Conservation (phyloP, 2,888 invertebrate species). For the Epicampocera succincta region DNA sequence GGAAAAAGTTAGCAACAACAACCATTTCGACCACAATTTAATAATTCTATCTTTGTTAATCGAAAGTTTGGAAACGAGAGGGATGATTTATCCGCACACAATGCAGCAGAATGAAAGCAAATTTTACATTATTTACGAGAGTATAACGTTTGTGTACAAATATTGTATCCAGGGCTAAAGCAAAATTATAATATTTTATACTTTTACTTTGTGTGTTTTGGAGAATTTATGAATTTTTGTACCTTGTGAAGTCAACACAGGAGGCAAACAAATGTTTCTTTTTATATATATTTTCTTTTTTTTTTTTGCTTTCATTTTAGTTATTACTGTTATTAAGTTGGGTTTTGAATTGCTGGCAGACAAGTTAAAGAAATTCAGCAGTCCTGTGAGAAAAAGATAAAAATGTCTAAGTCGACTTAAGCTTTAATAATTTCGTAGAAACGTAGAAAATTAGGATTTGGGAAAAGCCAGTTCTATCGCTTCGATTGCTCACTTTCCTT, state of each 20-base stretch:
- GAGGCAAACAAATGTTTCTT: conserved; percentile 22
- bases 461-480: no score
- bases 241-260: conserved; percentile 1
- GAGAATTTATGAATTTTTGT: conserved; percentile 10
- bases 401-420: no score
- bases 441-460: no score
- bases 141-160: no score
- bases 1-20: conserved; percentile 9
- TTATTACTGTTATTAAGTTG: no score
- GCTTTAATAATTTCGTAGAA: no score
- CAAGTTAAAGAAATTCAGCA: no score
- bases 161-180: conserved; percentile 50
- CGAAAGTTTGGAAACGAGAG: background rate
- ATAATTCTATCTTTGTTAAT: conserved; percentile 4
- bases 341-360: no score
- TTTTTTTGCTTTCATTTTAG: conserved; percentile 48
- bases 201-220: conserved; percentile 14
- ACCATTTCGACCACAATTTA: conserved; percentile 41
- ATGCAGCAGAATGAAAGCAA: conserved; percentile 6
- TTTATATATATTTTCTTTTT: background rate
- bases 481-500: no score
- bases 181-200: conserved; percentile 49
- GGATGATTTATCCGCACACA: conserved; percentile 14
- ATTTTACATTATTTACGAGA: background rate
- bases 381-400: no score